Conservation (phyloP, 2,888 invertebrate genomes). For the Apocheima hispidaria region DNA sequence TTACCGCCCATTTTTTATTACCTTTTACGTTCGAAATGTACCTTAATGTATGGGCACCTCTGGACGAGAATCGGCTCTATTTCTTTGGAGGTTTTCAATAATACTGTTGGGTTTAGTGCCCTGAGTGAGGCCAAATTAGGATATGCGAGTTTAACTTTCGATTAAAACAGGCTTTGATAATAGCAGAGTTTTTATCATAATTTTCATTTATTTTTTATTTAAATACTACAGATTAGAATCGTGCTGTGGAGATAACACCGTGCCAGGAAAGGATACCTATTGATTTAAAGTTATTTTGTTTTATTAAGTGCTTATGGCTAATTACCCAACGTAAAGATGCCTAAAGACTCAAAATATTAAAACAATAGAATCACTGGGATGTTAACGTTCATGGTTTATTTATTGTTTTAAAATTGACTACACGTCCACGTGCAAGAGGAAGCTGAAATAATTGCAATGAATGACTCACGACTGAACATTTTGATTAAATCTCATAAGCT, state of each 20-base stretch:
- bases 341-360: too few species aligned
- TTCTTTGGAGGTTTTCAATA: slow-evolving; percentile 23
- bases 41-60: slow-evolving; percentile 45
- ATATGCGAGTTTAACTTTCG: slow-evolving; percentile 2
- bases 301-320: not conserved
- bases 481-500: too few species aligned
- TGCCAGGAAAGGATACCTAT: not conserved
- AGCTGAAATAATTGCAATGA: not conserved
- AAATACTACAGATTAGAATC: not conserved
- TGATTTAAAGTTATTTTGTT: not conserved
- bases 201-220: too few species aligned
- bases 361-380: slow-evolving; percentile 8
- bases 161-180: not conserved
- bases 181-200: not conserved
- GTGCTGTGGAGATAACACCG: not conserved
- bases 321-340: not conserved
- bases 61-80: slow-evolving; percentile 33
- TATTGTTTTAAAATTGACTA: not conserved
- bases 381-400: not conserved
- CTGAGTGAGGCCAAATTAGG: slow-evolving; percentile 11
- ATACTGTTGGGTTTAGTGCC: slow-evolving; percentile 36
- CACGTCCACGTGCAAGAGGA: not conserved
- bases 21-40: slow-evolving; percentile 42
- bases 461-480: not conserved
- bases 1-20: slow-evolving; percentile 46